Evolutionary conservation across 2,888 invertebrate genomes (phyloP), one percentile per base, ranked within the genome.

Genomic region (Pandemis heparana): DNA sequence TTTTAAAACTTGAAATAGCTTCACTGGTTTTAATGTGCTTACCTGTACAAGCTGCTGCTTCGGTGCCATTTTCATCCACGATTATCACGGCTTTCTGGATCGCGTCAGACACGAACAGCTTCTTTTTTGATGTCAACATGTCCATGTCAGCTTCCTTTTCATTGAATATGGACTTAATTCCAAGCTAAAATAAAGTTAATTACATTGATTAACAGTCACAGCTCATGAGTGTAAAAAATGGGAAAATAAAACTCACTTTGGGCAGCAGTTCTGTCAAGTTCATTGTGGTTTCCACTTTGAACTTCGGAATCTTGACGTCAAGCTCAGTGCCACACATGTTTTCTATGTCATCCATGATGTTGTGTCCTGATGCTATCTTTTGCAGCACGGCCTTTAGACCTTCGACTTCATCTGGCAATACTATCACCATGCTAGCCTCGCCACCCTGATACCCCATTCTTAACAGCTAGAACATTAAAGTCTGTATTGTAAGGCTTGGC

Each of bases 91-190:
- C 32, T 10, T 64, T 32, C n/a, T 64, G 64, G n/a, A 32, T 32
- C 14, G 64, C 64, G n/a, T 48, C 48, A 1, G 64, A 64, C 14
- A 23, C 64, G 5, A 48, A 32, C 32, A 64, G n/a, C n/a, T 23
- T n/a, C 32, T 48, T 5, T 7, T 64, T 32, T 7, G 38, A 14
- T 9, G n/a, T 48, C 32, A 64, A 32, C 48, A 64, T 64, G 48
- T 64, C n/a, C 8, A 64, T 63, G 5, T 63, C 48, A 4, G 43
- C 5, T 8, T 5, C 14, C 16, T 9, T 32, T 2, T 14, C 9
- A 23, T 63, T 46, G n/a, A 63, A 63, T 63, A 63, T 63, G 8
- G 63, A 46, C 12, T 63, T 63, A 7, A 63, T 63, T 32, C 63
- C 63, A 14, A 63, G 6, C 63, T 63, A 32, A 23, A 63, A 63